Evolutionary conservation across 1,140 invertebrate genomes (phyloP).

Genomic region (Cepaea nemoralis): DNA sequence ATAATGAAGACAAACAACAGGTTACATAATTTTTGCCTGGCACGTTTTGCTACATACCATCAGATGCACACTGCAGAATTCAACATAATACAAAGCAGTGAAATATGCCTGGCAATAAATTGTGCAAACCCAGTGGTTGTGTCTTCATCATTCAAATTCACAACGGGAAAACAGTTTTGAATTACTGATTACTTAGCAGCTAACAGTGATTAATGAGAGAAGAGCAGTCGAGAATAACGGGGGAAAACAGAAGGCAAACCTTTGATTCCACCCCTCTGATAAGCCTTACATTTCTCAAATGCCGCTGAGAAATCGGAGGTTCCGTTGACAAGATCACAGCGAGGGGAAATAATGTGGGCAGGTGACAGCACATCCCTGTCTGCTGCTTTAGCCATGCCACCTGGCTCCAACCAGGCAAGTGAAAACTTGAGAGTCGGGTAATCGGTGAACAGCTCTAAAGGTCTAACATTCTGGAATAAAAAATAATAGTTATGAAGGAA

Average conservation of each 20-base stretch:
- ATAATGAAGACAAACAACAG: no score
- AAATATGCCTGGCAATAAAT: no score
- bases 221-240: neutral
- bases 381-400: conserved; percentile 74
- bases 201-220: neutral
- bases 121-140: no score
- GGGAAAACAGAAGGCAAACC: conserved; percentile 36
- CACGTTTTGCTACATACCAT: no score
- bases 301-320: conserved; percentile 38
- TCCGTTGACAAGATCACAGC: conserved; percentile 32
- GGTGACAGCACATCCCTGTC: conserved; percentile 10
- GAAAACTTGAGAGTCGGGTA: conserved; percentile 87
- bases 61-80: no score
- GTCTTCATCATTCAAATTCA: no score
- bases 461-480: conserved; percentile 53
- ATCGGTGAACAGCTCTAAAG: conserved; percentile 74
- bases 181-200: neutral
- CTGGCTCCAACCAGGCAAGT: conserved; percentile 84
- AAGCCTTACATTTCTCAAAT: conserved; percentile 43
- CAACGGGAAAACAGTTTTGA: no score
- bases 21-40: no score
- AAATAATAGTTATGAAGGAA: neutral
- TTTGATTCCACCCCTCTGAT: conserved; percentile 36
- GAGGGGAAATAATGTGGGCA: conserved; percentile 13
- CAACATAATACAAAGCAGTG: no score